Conservation (phyloP, 2,888 invertebrate species). For the Alloscopus bannaensis region DNA sequence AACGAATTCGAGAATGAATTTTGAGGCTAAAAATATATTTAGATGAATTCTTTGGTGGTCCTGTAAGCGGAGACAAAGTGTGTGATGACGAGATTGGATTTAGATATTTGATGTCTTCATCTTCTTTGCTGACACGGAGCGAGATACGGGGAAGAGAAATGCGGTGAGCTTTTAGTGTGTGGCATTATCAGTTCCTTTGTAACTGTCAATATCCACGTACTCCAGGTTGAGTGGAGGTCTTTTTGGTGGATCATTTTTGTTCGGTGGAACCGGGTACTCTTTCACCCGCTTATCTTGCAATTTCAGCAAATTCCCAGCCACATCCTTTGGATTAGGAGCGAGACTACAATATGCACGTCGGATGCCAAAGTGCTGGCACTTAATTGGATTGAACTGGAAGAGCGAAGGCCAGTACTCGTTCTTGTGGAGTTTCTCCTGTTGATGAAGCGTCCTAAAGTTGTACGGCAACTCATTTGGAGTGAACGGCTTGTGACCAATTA, state of each 20-base stretch:
- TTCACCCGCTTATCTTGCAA: constrained; percentile 41
- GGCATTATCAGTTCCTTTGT: too few species aligned
- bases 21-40: too few species aligned
- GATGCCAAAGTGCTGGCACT: constrained; percentile 56
- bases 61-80: too few species aligned
- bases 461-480: constrained; percentile 33
- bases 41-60: too few species aligned
- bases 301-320: constrained; percentile 41
- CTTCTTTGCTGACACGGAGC: too few species aligned
- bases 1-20: too few species aligned
- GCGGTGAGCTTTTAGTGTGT: too few species aligned
- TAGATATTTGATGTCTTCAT: neutral
- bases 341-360: constrained; percentile 46
- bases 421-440: constrained; percentile 54
- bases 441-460: constrained; percentile 39
- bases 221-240: constrained; percentile 42
- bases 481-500: constrained; percentile 48
- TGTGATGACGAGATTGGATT: neutral
- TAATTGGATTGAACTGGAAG: constrained; percentile 58
- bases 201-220: constrained; percentile 39
- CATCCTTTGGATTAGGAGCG: constrained; percentile 32
- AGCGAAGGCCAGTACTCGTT: constrained; percentile 59
- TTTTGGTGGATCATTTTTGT: constrained; percentile 29
- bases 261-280: constrained; percentile 33
- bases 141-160: too few species aligned